phyloP scores from a whole-genome alignment of 2,797 vertebrate genomes.

The Hapalemur alaotrensis region DNA sequence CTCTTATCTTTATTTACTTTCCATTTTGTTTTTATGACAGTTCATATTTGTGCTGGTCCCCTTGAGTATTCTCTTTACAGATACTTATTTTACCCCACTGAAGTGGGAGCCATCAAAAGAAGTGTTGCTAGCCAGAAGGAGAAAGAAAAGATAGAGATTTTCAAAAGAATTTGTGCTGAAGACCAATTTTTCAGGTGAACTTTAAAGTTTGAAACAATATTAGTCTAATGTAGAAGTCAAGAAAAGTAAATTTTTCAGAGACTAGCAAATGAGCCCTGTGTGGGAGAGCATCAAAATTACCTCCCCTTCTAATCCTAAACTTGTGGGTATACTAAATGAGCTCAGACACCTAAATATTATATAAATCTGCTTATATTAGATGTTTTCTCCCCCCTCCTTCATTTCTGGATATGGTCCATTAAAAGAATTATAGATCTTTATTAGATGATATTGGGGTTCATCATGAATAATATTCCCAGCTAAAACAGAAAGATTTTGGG shows the following conservation, averaged over 20 bases:
- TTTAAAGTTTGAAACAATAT: neutral
- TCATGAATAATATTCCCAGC: fast-evolving
- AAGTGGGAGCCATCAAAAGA: neutral
- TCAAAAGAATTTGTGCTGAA: neutral
- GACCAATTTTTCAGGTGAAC: neutral
- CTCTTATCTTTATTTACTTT: neutral
- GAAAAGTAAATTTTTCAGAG: too few relatives aligned
- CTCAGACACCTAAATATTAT: neutral
- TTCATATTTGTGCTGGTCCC: neutral
- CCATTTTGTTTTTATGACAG: neutral
- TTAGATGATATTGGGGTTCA: too few relatives aligned
- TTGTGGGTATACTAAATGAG: neutral
- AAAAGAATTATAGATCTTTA: neutral
- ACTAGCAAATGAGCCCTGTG: too few relatives aligned
- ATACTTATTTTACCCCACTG: neutral
- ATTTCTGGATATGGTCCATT: neutral
- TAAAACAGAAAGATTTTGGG: neutral
- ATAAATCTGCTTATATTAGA: neutral
- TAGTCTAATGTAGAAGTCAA: neutral
- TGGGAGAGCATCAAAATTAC: too few relatives aligned
- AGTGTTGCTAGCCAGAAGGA: neutral
- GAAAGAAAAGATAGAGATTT: neutral
- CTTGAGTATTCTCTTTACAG: neutral
- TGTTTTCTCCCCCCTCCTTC: neutral
- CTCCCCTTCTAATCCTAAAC: neutral